Percentiles rank a stretch among this genome's conserved stretches.
phyloP scores from a whole-genome alignment of 2,797 vertebrate species.

The Megaceryle alcyon region DNA sequence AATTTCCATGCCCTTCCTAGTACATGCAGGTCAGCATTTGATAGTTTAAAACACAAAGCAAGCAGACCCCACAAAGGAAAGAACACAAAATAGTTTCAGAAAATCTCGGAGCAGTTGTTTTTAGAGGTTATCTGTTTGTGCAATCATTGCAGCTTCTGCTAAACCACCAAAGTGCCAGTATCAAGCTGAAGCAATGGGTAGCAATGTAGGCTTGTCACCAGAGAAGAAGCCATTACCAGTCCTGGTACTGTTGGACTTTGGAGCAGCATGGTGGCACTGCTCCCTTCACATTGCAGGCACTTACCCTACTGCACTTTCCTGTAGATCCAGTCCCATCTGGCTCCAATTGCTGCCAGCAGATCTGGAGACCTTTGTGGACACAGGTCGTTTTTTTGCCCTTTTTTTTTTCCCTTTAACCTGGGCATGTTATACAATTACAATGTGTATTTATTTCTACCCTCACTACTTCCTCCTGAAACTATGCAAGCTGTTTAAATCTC shows the following conservation, averaged over 20 bases:
- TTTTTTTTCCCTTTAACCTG: rapidly evolving
- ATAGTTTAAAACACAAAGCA: constrained; percentile 26
- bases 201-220: not conserved
- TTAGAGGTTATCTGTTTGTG: not conserved
- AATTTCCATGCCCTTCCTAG: constrained; percentile 32
- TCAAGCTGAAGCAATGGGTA: not conserved
- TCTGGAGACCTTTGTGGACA: not conserved
- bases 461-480: not conserved
- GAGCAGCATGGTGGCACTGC: not conserved
- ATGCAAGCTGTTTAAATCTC: constrained; percentile 48
- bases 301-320: not conserved
- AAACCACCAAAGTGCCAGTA: not conserved
- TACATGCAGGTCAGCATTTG: not conserved
- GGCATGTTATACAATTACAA: not conserved
- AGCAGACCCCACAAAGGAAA: not conserved
- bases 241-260: not conserved
- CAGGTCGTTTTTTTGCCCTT: rapidly evolving
- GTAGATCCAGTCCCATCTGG: not conserved
- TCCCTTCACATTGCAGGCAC: not conserved
- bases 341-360: not conserved
- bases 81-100: constrained; percentile 5
- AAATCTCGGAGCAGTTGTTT: constrained; percentile 8
- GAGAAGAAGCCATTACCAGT: not conserved
- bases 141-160: not conserved
- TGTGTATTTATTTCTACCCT: constrained; percentile 15